Evolutionary conservation across 2,797 vertebrate species (phyloP), one percentile per base, ranked within the genome.

Genomic region (Acrocephalus scirpaceus): DNA sequence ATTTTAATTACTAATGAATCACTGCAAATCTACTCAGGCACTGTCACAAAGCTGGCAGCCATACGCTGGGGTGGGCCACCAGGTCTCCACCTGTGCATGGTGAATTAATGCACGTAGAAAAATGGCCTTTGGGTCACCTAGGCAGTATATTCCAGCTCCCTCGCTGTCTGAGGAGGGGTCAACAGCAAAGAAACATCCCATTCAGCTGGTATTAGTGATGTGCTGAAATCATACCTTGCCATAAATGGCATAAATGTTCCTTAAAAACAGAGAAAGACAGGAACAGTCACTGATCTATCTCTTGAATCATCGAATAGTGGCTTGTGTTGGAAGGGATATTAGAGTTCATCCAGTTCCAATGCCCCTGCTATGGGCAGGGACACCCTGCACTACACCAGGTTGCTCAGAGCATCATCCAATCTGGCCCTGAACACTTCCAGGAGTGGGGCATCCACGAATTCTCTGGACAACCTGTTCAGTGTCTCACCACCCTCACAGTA

Each of bases 341-440:
- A 23, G 11, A 44, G 20, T 25, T 51, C 29, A 51, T 21, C 32
- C 45, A 76, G 23, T 22, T 71, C 25, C 20, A 77, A 26, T 1
- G 7, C 13, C 14, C 16, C 16, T 12, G 22, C 56, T 36, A 56
- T 0, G 0, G 47, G 4, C 54, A 81, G 56, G 26, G 18, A 36
- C 19, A 48, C 7, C 18, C 45, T 70, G 38, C 27, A n/a, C 36
- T 16, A 51, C 11, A 83, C 29, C 51, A 76, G 17, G 2, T 16
- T 64, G 32, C 51, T 45, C 57, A 64, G 44, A 58, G 50, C 8
- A 54, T 14, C 20, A 57, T 77, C 23, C 51, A 83, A 21, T 3
- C 16, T 51, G 32, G 20, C 15, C 36, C 30, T 26, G 25, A 71
- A 45, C 13, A 45, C 18, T 65, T 50, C 22, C 25, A 64, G 50